A percentile compares a stretch with the other conserved stretches of the same genome.
phyloP scores from a whole-genome alignment of 2,113 vertebrate genomes.

The Willisornis vidua region DNA sequence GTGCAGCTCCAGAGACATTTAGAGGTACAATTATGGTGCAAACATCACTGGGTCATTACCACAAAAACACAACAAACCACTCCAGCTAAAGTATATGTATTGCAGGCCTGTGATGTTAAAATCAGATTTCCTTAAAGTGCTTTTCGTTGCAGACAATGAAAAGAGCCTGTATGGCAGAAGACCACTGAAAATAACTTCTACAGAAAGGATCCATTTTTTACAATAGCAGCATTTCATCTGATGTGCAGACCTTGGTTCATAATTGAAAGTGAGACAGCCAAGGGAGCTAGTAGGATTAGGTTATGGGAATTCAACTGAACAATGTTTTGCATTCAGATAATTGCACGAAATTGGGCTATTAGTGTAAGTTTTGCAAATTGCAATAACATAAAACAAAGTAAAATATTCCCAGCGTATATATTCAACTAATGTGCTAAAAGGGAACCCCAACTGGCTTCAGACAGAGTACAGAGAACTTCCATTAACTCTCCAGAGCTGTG shows the following conservation, averaged over 20 bases:
- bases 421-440: conserved; percentile 13
- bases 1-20: neutral
- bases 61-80: neutral
- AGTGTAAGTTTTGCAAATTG: conserved; percentile 39
- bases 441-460: neutral
- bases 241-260: neutral
- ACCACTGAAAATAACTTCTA: conserved; percentile 8
- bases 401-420: conserved; percentile 37
- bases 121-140: neutral
- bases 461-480: neutral
- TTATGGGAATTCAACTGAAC: conserved; percentile 28
- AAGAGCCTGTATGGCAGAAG: neutral
- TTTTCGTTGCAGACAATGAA: conserved; percentile 2
- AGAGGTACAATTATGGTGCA: conserved; percentile 3
- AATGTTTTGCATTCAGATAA: conserved; percentile 57
- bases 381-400: conserved; percentile 37
- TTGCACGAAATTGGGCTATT: conserved; percentile 52
- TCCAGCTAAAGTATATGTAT: neutral
- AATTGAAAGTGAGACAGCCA: conserved; percentile 42
- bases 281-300: neutral
- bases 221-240: conserved; percentile 4
- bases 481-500: neutral
- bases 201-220: conserved; percentile 4
- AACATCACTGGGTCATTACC: neutral
- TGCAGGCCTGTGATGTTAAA: conserved; percentile 5